A percentile compares a stretch with the other conserved stretches of the same genome.
phyloP scores from a whole-genome alignment of 2,888 invertebrate species.

The Spilarctia lutea region DNA sequence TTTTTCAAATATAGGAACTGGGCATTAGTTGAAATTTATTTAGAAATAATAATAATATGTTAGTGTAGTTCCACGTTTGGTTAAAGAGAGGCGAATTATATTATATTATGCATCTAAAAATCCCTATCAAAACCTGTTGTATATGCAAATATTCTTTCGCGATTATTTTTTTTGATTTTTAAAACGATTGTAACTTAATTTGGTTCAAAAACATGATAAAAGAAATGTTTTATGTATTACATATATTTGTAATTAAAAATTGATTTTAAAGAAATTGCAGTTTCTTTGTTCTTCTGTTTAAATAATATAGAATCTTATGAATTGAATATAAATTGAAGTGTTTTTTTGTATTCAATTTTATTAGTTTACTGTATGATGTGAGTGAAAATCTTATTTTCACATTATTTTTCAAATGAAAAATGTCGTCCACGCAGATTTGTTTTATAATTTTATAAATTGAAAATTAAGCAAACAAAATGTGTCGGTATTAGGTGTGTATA shows the following conservation, averaged over 20 bases:
- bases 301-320: too few species aligned
- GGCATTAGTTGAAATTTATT: constrained; percentile 46
- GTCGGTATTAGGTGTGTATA: not conserved
- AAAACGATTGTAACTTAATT: not conserved
- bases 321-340: too few species aligned
- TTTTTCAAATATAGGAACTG: too few species aligned
- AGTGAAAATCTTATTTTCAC: too few species aligned
- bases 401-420: too few species aligned
- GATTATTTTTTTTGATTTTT: too few species aligned
- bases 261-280: not conserved
- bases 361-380: not conserved
- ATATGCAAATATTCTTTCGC: too few species aligned
- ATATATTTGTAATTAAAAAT: not conserved
- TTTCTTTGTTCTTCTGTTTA: not conserved
- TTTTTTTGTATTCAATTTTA: too few species aligned
- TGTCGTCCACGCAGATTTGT: not conserved
- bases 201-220: not conserved
- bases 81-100: constrained; percentile 22
- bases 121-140: too few species aligned
- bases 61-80: constrained; percentile 25
- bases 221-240: not conserved
- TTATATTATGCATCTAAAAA: constrained; percentile 18
- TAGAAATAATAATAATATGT: constrained; percentile 24
- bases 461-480: not conserved
- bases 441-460: not conserved